A percentile compares a stretch with the other conserved stretches of the same genome.
Conservation (phyloP, 2,797 vertebrate genomes). For the Ficedula albicollis region DNA sequence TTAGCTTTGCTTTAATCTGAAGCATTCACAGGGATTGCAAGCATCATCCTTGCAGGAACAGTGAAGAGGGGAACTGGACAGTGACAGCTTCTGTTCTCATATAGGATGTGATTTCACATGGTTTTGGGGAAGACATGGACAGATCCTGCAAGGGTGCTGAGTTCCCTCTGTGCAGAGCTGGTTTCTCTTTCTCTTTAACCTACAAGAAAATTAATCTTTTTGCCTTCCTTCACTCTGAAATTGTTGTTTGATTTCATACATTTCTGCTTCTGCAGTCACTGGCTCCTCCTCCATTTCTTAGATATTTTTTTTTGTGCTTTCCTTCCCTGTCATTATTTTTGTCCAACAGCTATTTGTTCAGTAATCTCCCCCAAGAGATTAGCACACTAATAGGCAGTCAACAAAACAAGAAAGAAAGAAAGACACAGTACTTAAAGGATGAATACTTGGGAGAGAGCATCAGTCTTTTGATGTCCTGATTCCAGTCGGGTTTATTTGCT, state of each 20-base stretch:
- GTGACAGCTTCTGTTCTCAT: rapidly evolving
- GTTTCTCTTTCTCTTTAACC: background rate
- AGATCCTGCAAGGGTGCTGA: background rate
- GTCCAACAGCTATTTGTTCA: constrained; percentile 66
- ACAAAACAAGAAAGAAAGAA: constrained; percentile 65
- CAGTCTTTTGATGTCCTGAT: constrained; percentile 63
- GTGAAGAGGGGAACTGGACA: background rate
- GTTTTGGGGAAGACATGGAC: background rate
- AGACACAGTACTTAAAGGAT: constrained; percentile 60
- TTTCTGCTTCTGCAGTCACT: background rate
- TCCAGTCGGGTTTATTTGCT: constrained; percentile 61
- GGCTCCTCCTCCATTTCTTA: background rate
- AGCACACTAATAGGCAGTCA: constrained; percentile 64
- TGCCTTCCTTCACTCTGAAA: background rate
- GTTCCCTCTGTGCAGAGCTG: background rate
- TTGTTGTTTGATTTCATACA: background rate
- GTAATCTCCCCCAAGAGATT: constrained; percentile 67
- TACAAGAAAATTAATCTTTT: background rate
- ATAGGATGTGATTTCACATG: background rate
- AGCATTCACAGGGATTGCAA: background rate
- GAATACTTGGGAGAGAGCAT: constrained; percentile 58
- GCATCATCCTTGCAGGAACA: background rate
- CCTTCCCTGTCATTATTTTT: constrained; percentile 58
- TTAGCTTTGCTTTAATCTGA: background rate
- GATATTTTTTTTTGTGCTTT: background rate